Percentiles rank a stretch among this genome's conserved stretches.
phyloP scores from a whole-genome alignment of 2,113 vertebrate genomes.

The Dasyornis broadbenti region DNA sequence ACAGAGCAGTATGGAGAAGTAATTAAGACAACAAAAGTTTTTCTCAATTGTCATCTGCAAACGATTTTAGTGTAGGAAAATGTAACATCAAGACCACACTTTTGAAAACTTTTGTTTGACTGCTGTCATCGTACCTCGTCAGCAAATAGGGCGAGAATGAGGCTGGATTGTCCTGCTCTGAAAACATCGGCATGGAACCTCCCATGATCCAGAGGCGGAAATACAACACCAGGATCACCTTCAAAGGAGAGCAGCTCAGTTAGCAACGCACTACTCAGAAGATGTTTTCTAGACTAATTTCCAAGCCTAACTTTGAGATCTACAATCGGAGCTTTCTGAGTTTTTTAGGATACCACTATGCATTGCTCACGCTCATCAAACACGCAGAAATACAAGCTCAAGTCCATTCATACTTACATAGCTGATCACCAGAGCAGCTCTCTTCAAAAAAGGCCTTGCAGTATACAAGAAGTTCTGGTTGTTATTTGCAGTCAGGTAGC shows the following conservation, averaged over 20 bases:
- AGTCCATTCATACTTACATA: slow-evolving; percentile 80
- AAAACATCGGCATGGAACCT: slow-evolving; percentile 96
- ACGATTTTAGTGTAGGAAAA: not conserved
- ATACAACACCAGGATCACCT: slow-evolving; percentile 86
- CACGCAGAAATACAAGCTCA: not conserved
- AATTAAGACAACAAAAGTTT: not conserved
- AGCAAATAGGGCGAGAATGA: slow-evolving; percentile 91
- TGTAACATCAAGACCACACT: not conserved
- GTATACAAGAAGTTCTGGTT: slow-evolving; percentile 66
- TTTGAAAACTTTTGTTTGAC: not conserved
- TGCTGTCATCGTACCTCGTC: slow-evolving; percentile 79
- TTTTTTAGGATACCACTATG: not conserved
- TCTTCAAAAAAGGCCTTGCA: slow-evolving; percentile 86
- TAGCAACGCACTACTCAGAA: not conserved
- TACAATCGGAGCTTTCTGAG: not conserved
- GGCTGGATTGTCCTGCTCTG: slow-evolving; percentile 97
- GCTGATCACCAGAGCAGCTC: slow-evolving; percentile 79
- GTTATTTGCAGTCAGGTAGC: slow-evolving; percentile 67
- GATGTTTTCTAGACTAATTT: not conserved
- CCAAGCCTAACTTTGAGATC: not conserved
- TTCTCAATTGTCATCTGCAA: not conserved
- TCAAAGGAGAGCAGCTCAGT: not conserved
- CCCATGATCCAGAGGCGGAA: slow-evolving; percentile 95
- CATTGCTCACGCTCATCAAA: not conserved
- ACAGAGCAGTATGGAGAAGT: not conserved